phyloP scores from a whole-genome alignment of 2,113 vertebrate species.

The western clawed frog (Xenopus tropicalis) region UCB_Xtro_10.0 CM004448.2:26645001-26645500 shows the following conservation, averaged over 20 bases:
- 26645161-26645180: background rate
- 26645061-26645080: conserved; percentile 19
- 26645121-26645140: background rate
- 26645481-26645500: no score
- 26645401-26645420: no score
- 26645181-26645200: background rate
- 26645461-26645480: no score
- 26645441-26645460: no score
- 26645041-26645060: background rate
- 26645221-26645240: background rate
- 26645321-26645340: no score
- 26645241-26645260: background rate
- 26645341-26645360: no score
- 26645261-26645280: no score
- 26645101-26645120: conserved; percentile 20
- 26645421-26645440: no score
- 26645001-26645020: background rate
- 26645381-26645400: no score
- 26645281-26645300: no score
- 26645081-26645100: conserved; percentile 9
- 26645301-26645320: no score
- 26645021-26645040: background rate
- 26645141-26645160: background rate
- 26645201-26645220: background rate
- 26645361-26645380: no score